Evolutionary conservation across 2,797 vertebrate genomes (phyloP).

Genomic region (Cercopithecus neglectus): DNA sequence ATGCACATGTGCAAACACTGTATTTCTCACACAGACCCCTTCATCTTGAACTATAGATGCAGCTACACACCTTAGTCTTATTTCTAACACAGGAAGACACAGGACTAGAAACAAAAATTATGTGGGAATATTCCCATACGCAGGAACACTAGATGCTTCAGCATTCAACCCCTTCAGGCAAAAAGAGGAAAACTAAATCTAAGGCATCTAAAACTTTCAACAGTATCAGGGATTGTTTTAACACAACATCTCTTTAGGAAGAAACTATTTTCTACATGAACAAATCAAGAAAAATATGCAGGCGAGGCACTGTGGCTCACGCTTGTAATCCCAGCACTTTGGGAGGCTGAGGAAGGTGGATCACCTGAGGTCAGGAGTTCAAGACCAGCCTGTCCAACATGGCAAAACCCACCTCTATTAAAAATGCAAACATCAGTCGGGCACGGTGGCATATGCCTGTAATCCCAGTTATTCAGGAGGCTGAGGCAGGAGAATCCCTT

Average conservation of each 20-base stretch:
- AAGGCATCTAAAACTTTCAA: slow-evolving; percentile 74
- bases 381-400: no score
- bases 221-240: slow-evolving; percentile 30
- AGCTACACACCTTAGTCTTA: slow-evolving; percentile 59
- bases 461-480: no score
- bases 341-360: no score
- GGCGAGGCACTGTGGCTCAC: no score
- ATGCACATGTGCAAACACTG: no score
- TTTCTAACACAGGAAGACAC: slow-evolving; percentile 73
- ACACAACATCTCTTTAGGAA: slow-evolving; percentile 63
- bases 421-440: no score
- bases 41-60: slow-evolving; percentile 67
- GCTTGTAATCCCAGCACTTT: no score
- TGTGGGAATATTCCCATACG: slow-evolving; percentile 65
- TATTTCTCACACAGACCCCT: slow-evolving; percentile 47
- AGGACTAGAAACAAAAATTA: slow-evolving; percentile 75
- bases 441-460: no score
- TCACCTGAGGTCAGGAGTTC: no score
- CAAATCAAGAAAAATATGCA: no score
- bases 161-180: slow-evolving; percentile 54
- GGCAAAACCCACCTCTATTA: no score
- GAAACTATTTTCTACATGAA: slow-evolving; percentile 60
- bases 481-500: no score
- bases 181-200: slow-evolving; percentile 58
- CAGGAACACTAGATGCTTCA: slow-evolving; percentile 65